phyloP scores from a whole-genome alignment of 1,140 invertebrate species.

The Drosophila melanica region DNA sequence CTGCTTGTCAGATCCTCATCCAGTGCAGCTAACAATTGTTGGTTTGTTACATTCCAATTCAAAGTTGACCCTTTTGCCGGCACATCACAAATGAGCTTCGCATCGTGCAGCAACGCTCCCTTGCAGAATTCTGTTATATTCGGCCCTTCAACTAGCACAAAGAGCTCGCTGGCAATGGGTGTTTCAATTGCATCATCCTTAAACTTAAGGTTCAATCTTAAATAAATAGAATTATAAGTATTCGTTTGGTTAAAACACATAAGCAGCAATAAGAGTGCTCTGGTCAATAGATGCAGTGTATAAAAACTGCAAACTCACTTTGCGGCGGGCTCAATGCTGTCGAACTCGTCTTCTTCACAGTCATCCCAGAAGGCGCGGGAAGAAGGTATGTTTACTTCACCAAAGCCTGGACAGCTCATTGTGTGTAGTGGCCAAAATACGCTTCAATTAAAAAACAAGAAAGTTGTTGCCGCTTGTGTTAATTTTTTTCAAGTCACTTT shows the following conservation, averaged over 20 bases:
- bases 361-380: slow-evolving; percentile 82
- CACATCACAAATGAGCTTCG: slow-evolving; percentile 53
- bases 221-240: not conserved
- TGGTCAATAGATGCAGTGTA: no score
- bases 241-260: not conserved
- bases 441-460: slow-evolving; percentile 7
- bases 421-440: slow-evolving; percentile 2
- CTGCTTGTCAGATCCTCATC: slow-evolving; percentile 71
- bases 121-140: slow-evolving; percentile 57
- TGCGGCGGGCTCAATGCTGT: slow-evolving; percentile 45
- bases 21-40: slow-evolving; percentile 56
- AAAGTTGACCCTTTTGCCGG: slow-evolving; percentile 59
- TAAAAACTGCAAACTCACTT: slow-evolving; percentile 47
- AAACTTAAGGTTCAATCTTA: slow-evolving; percentile 54
- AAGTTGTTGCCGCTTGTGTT: slow-evolving; percentile 8
- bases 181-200: slow-evolving; percentile 16
- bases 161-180: slow-evolving; percentile 53
- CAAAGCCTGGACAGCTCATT: slow-evolving; percentile 78
- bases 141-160: slow-evolving; percentile 69
- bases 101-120: slow-evolving; percentile 34
- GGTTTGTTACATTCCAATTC: slow-evolving; percentile 50
- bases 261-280: not conserved
- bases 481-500: slow-evolving; percentile 48
- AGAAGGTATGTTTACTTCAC: slow-evolving; percentile 76
- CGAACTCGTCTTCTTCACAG: slow-evolving; percentile 76